A percentile compares a stretch with the other conserved stretches of the same genome.
Conservation (phyloP, 2,797 vertebrate species). For the Chrysolophus pictus region DNA sequence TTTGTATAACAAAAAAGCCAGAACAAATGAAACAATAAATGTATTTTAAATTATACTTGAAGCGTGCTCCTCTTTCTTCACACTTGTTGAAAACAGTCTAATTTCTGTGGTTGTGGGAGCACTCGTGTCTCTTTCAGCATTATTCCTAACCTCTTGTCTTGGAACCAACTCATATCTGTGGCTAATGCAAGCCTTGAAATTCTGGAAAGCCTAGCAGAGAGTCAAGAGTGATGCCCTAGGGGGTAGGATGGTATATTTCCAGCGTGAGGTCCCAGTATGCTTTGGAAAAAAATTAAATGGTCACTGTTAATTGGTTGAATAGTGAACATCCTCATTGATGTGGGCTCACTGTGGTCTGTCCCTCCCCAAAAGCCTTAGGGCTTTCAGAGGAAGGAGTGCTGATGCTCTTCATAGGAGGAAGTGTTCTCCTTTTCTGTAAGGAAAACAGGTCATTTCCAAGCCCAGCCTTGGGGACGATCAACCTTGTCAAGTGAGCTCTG, state of each 20-base stretch:
- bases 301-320: not conserved
- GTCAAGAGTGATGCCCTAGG: not conserved
- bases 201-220: not conserved
- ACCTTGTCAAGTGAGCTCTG: not conserved
- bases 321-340: not conserved
- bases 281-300: not conserved
- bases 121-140: not conserved
- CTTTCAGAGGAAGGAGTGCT: not conserved
- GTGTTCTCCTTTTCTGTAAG: not conserved
- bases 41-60: constrained; percentile 94
- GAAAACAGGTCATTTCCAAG: not conserved
- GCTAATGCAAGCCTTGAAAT: not conserved
- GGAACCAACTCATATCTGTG: not conserved
- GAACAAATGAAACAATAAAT: constrained; percentile 98
- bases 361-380: not conserved
- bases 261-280: not conserved
- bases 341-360: not conserved
- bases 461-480: not conserved
- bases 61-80: not conserved
- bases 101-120: not conserved
- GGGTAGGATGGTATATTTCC: not conserved
- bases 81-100: not conserved
- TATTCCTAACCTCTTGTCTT: not conserved
- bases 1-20: constrained; percentile 98
- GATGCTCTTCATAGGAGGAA: not conserved